Conservation (phyloP, 2,888 invertebrate species). For the Flexamia atlantica region DNA sequence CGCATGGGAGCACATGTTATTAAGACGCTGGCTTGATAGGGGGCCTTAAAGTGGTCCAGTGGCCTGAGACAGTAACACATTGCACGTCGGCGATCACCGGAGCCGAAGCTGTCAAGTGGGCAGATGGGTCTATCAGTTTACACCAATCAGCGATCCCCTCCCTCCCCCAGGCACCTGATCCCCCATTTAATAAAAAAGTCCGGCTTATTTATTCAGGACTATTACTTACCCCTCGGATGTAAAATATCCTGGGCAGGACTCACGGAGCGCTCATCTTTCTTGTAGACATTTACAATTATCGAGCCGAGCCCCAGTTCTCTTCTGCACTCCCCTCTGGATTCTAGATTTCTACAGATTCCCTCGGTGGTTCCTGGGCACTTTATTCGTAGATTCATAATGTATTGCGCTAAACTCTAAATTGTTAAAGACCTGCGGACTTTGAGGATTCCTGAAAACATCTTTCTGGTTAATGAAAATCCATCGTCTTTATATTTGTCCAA, state of each 20-base stretch:
- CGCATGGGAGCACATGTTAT: too few relatives aligned
- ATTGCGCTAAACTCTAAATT: too few relatives aligned
- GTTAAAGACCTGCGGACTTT: too few relatives aligned
- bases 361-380: too few relatives aligned
- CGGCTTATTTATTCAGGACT: constrained; percentile 19
- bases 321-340: background rate
- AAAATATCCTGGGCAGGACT: background rate
- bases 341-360: too few relatives aligned
- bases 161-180: background rate
- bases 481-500: too few relatives aligned
- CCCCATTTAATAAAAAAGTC: background rate
- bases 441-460: too few relatives aligned
- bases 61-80: background rate
- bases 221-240: constrained; percentile 35
- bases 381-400: too few relatives aligned
- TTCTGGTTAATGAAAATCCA: too few relatives aligned
- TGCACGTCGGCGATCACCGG: background rate
- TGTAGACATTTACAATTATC: constrained; percentile 24
- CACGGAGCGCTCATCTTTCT: constrained; percentile 25
- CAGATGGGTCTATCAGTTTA: constrained; percentile 18
- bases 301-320: background rate
- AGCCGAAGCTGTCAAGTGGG: background rate
- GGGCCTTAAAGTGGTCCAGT: too few relatives aligned
- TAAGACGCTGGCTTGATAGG: too few relatives aligned
- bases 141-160: constrained; percentile 12